These are phyloP conservation scores for Pyrrhopygopsis socrates DNA, from an alignment of 2,888 invertebrate genomes.

Conservation along the genomic window DNA sequence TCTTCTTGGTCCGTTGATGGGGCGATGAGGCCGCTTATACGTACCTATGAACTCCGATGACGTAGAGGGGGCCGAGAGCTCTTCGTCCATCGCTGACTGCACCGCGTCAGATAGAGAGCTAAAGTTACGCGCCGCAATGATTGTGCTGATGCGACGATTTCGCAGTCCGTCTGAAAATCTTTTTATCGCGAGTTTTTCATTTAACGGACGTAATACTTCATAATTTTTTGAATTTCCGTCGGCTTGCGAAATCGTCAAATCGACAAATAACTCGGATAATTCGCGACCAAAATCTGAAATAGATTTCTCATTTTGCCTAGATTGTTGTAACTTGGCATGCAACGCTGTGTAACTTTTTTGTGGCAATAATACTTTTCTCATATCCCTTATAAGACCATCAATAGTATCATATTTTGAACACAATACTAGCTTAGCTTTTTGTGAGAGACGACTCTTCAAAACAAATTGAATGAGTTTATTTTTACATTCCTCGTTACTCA, in stretches of 20 bases:
- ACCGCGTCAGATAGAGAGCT: conserved; percentile 33
- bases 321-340: conserved; percentile 1
- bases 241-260: conserved; percentile 26
- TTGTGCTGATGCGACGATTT: conserved; percentile 32
- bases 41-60: not conserved
- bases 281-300: conserved; percentile 7
- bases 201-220: conserved; percentile 39
- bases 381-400: conserved; percentile 14
- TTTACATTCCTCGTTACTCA: not conserved
- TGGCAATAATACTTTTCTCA: conserved; percentile 2
- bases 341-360: conserved; percentile 17
- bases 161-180: conserved; percentile 29
- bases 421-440: not conserved
- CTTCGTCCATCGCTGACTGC: conserved; percentile 39
- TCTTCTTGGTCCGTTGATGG: not conserved
- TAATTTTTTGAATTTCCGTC: not conserved
- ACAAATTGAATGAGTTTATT: conserved; percentile 16
- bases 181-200: conserved; percentile 35
- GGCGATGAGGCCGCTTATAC: not conserved
- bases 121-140: conserved; percentile 37
- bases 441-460: not conserved
- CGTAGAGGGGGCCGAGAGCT: conserved; percentile 15
- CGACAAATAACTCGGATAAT: not conserved
- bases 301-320: not conserved
- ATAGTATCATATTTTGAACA: not conserved